These are phyloP conservation scores for Rattus norvegicus DNA, from an alignment of 2,113 vertebrate species.

Conservation along the genomic window GRCr8 NC_086023.1:76798501-76799000, in stretches of 20 bases:
- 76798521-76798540: too few relatives aligned
- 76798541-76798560: neutral
- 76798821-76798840: slow-evolving; percentile 65
- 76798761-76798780: slow-evolving; percentile 71
- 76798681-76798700: slow-evolving; percentile 67
- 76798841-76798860: slow-evolving; percentile 42
- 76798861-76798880: slow-evolving; percentile 75
- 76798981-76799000: slow-evolving; percentile 52
- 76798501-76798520: too few relatives aligned
- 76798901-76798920: slow-evolving; percentile 74
- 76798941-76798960: slow-evolving; percentile 65
- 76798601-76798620: slow-evolving; percentile 28
- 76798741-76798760: slow-evolving; percentile 75
- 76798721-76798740: slow-evolving; percentile 78
- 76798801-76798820: slow-evolving; percentile 52
- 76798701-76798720: slow-evolving; percentile 75
- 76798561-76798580: neutral
- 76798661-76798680: slow-evolving; percentile 73
- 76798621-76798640: slow-evolving; percentile 33
- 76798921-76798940: slow-evolving; percentile 64
- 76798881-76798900: slow-evolving; percentile 76
- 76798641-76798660: slow-evolving; percentile 28
- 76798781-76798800: slow-evolving; percentile 64
- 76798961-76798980: neutral
- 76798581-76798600: slow-evolving; percentile 33